Base-by-base conservation (phyloP, 2,888 invertebrate genomes). In the Agrypnus murinus region DNA sequence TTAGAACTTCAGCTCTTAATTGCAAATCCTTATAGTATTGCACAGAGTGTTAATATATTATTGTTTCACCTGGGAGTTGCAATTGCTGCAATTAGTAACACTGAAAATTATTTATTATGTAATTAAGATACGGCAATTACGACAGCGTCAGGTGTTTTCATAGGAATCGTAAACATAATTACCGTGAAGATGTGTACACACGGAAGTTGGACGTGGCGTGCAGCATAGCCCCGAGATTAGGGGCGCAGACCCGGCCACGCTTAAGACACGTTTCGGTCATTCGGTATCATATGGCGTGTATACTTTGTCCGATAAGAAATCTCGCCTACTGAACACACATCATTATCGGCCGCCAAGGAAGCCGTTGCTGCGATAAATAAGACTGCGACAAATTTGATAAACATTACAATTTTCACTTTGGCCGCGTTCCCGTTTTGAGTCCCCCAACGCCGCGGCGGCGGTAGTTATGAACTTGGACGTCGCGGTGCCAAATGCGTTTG, bases 341-440 rank as follows among this genome's bases (percentile, higher is more conserved):
- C 78, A 79, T 77, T 79, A 78, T 77, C 76, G 76, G 70, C 71
- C 69, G 73, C 66, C 66, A 66, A 67, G 55, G 72, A 67, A 59
- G 60, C 65, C 63, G 62, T 34, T 63, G 36, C 25, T 5, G 71
- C 73, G 75, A 78, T 79, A 79, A 78, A 78, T 75, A 78, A 77
- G 60, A 45, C 73, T 65, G 73, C 74, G 76, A 77, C 78, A 74
- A 75, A 79, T 70, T 70, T 79, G 78, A 79, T 77, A 79, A 78
- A 78, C 79, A 78, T 78, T 77, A 78, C 76, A 79, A 79, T 80
- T 80, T 79, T 79, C 78, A 75, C 77, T 79, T 79, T 79, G 80
- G 79, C 80, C 73, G 73, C 62, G 69, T 74, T 77, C 78, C 78
- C 77, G 77, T n/a, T n/a, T n/a, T n/a, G 70, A 25, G 2, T 74